phyloP scores from a whole-genome alignment of 2,888 invertebrate species.

The Glyphotaelius pellucidus region DNA sequence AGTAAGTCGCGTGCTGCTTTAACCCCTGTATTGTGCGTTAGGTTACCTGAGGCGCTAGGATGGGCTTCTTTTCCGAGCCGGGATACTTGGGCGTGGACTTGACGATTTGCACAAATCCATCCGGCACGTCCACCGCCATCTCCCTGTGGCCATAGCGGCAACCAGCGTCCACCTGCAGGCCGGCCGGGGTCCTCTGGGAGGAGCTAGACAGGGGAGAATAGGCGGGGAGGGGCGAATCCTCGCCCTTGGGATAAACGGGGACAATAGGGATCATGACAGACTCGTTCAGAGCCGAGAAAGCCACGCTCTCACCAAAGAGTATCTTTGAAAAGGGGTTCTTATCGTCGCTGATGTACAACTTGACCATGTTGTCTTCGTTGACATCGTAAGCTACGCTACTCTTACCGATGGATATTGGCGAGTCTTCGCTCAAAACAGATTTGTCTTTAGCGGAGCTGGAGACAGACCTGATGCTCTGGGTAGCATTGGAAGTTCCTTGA shows the following conservation, averaged over 20 bases:
- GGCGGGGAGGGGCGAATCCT: conserved; percentile 68
- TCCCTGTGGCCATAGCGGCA: conserved; percentile 74
- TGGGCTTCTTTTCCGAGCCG: conserved; percentile 78
- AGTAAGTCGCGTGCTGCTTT: conserved; percentile 48
- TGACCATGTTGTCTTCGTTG: conserved; percentile 74
- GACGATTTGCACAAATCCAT: conserved; percentile 89
- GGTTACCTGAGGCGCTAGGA: conserved; percentile 68
- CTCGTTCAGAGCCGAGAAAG: conserved; percentile 76
- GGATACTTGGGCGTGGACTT: conserved; percentile 86
- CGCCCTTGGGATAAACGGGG: conserved; percentile 57
- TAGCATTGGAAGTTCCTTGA: conserved; percentile 74
- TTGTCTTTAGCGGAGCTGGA: conserved; percentile 65
- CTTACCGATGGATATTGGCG: conserved; percentile 66
- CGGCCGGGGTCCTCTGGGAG: conserved; percentile 73
- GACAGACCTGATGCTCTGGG: conserved; percentile 61
- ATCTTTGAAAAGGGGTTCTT: conserved; percentile 74
- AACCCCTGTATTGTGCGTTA: conserved; percentile 35
- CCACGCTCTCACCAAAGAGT: conserved; percentile 73
- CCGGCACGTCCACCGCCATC: conserved; percentile 93
- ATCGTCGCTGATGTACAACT: conserved; percentile 74
- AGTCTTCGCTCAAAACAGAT: conserved; percentile 69
- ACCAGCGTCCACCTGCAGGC: conserved; percentile 69
- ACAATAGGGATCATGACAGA: conserved; percentile 72
- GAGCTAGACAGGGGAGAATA: conserved; percentile 73
- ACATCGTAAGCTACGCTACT: conserved; percentile 67